Evolutionary conservation across 2,888 invertebrate species (phyloP).

Genomic region (Pristionchus fissidentatus): DNA sequence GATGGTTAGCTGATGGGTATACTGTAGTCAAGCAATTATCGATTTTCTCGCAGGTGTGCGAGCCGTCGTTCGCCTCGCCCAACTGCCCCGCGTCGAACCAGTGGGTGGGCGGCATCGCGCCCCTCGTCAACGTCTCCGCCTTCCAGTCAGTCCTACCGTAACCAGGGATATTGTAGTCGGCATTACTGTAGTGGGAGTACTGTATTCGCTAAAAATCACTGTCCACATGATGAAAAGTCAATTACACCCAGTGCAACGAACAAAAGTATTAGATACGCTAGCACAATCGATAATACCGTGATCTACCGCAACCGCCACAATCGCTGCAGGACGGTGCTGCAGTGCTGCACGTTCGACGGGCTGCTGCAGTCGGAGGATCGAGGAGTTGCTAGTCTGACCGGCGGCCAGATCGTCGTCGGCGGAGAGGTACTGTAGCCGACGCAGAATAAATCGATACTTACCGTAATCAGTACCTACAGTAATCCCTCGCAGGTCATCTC

Average conservation of each 20-base stretch:
- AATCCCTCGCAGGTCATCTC: conserved; percentile 4
- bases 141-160: conserved; percentile 55
- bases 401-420: conserved; percentile 44
- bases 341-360: conserved; percentile 28
- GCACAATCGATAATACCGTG: background rate
- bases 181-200: too few relatives aligned
- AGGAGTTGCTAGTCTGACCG: conserved; percentile 14
- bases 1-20: background rate
- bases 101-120: conserved; percentile 74
- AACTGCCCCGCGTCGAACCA: conserved; percentile 63
- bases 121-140: conserved; percentile 64
- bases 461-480: background rate
- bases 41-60: conserved; percentile 64
- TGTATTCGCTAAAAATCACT: background rate
- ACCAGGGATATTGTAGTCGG: background rate
- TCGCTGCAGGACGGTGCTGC: conserved; percentile 38
- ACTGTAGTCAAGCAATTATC: conserved; percentile 1
- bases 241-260: too few relatives aligned
- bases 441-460: background rate
- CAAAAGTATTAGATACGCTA: too few relatives aligned
- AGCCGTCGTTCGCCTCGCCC: conserved; percentile 63
- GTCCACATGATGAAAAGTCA: too few relatives aligned
- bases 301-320: background rate
- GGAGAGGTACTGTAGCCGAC: conserved; percentile 42
- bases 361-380: conserved; percentile 43